Conservation (phyloP, 2,113 vertebrate genomes). For the Aythya baeri region DNA sequence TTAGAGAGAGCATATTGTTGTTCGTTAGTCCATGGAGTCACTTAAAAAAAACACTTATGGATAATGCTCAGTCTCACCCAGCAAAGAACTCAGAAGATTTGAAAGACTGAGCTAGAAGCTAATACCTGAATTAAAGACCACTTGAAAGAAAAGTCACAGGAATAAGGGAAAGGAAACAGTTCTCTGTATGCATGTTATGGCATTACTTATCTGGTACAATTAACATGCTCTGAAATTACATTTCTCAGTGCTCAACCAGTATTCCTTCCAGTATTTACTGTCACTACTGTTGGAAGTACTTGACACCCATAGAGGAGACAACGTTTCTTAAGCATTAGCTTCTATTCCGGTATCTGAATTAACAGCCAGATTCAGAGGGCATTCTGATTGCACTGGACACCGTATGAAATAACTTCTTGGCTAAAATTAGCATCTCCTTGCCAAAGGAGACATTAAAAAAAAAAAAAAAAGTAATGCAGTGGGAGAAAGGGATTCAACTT, state of each 20-base stretch:
- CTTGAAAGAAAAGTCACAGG: background rate
- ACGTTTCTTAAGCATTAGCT: background rate
- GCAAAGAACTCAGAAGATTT: background rate
- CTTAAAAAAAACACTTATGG: background rate
- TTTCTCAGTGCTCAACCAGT: slow-evolving; percentile 13
- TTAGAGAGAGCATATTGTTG: background rate
- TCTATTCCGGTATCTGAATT: slow-evolving; percentile 34
- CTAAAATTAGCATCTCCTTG: background rate
- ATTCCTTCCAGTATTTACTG: slow-evolving; percentile 15
- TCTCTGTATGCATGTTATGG: background rate
- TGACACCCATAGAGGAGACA: background rate
- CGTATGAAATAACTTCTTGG: background rate
- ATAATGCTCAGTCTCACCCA: background rate
- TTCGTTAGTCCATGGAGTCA: background rate
- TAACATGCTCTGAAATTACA: slow-evolving; percentile 17
- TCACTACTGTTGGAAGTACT: slow-evolving; percentile 24
- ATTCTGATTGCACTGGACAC: background rate
- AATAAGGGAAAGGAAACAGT: background rate
- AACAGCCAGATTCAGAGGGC: background rate
- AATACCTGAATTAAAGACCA: background rate
- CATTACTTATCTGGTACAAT: slow-evolving; percentile 7
- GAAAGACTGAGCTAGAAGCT: background rate
- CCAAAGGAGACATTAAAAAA: background rate
- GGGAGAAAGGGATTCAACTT: background rate
- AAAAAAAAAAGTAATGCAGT: background rate